phyloP scores from a whole-genome alignment of 2,113 vertebrate genomes.

The Taurulus bubalis region DNA sequence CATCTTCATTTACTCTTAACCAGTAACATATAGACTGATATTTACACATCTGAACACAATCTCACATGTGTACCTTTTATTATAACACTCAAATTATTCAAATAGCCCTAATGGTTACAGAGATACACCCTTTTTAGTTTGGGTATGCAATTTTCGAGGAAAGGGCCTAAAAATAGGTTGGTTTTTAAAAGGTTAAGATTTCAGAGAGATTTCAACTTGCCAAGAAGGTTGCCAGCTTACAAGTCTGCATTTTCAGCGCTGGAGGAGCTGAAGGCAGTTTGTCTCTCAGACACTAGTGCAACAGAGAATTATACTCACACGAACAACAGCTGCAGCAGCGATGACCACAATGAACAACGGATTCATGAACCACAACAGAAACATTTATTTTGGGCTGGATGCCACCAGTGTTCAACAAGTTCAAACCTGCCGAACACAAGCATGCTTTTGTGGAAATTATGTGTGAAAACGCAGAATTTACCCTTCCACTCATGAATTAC shows the following conservation, averaged over 20 bases:
- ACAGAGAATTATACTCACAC: slow-evolving; percentile 50
- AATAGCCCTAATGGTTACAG: too few species aligned
- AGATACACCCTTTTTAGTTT: too few species aligned
- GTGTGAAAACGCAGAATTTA: slow-evolving; percentile 26
- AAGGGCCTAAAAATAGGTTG: too few species aligned
- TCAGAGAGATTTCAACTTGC: slow-evolving; percentile 23
- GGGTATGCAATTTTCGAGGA: too few species aligned
- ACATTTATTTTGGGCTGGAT: slow-evolving; percentile 31
- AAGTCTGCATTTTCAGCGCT: slow-evolving; percentile 39
- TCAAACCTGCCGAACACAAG: slow-evolving; percentile 1
- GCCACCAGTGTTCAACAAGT: slow-evolving; percentile 3
- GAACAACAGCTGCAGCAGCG: slow-evolving; percentile 38
- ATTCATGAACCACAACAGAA: slow-evolving; percentile 23
- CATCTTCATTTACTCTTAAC: too few species aligned
- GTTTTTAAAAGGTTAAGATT: too few species aligned
- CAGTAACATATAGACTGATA: too few species aligned
- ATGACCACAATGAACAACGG: slow-evolving; percentile 19
- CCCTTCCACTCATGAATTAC: not conserved
- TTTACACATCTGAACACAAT: too few species aligned
- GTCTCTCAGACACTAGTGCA: slow-evolving; percentile 41
- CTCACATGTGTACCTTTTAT: too few species aligned
- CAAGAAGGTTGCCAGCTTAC: slow-evolving; percentile 42
- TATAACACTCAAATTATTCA: too few species aligned
- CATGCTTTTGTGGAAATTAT: slow-evolving; percentile 18
- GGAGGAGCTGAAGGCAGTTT: slow-evolving; percentile 47